Conservation (phyloP, 2,888 invertebrate genomes). For the Acrobasis repandana region DNA sequence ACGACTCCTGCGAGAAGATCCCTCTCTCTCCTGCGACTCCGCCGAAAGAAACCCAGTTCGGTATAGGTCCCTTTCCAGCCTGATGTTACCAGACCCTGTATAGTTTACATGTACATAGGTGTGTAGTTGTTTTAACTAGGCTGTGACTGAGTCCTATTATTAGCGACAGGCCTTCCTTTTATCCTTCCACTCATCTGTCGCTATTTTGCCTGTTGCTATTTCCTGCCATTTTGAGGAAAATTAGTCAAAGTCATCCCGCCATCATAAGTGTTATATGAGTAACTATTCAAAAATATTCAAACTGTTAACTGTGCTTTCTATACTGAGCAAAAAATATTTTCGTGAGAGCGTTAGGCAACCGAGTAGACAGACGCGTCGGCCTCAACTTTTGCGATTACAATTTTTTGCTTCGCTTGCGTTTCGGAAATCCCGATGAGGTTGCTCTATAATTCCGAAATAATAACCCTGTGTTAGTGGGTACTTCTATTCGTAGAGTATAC, state of each 20-base stretch:
- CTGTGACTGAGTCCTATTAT: no score
- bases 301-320: not conserved
- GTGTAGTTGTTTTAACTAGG: no score
- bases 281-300: not conserved
- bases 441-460: constrained; percentile 28
- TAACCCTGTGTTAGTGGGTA: constrained; percentile 12
- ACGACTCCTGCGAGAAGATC: no score
- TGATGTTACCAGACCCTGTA: no score
- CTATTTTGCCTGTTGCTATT: no score
- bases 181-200: no score
- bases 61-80: no score
- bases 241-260: not conserved
- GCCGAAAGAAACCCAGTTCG: no score
- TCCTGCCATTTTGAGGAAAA: no score
- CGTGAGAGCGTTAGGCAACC: constrained; percentile 7
- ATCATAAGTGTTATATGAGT: not conserved
- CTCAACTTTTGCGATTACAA: constrained; percentile 40
- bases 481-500: not conserved
- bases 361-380: constrained; percentile 43
- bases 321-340: constrained; percentile 2
- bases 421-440: constrained; percentile 49
- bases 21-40: no score
- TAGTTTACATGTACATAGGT: no score
- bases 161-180: no score
- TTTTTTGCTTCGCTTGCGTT: constrained; percentile 44